phyloP scores from a whole-genome alignment of 2,113 vertebrate genomes.

The Martes martes region DNA sequence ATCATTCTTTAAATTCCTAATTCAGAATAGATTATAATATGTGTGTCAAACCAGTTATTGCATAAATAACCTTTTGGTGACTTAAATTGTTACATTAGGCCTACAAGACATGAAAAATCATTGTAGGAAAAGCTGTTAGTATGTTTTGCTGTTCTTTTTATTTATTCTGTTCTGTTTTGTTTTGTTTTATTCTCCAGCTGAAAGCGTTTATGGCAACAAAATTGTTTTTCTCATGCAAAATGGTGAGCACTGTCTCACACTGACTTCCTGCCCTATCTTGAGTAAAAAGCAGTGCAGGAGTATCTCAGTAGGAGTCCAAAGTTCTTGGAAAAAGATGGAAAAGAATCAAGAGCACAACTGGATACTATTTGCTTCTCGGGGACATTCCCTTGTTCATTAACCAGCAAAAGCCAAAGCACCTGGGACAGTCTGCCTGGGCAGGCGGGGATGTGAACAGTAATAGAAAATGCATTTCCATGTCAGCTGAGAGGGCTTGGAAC shows the following conservation, averaged over 20 bases:
- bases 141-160: not conserved
- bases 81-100: not conserved
- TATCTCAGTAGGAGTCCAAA: constrained; percentile 14
- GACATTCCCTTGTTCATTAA: not conserved
- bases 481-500: not conserved
- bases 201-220: not conserved
- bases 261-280: constrained; percentile 1
- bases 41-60: constrained; percentile 12
- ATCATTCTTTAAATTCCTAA: not conserved
- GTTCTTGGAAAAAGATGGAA: constrained; percentile 22
- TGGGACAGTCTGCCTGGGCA: constrained; percentile 32
- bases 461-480: not conserved
- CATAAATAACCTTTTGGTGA: not conserved
- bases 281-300: not conserved
- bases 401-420: not conserved
- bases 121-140: not conserved
- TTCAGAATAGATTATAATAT: not conserved
- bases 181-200: constrained; percentile 14
- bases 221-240: not conserved
- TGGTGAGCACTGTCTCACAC: not conserved
- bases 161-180: constrained; percentile 5
- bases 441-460: constrained; percentile 10
- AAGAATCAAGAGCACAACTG: constrained; percentile 6
- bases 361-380: not conserved
- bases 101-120: not conserved